These are phyloP conservation scores for Strigops habroptila DNA, from an alignment of 2,113 vertebrate species.

Conservation along the genomic window DNA sequence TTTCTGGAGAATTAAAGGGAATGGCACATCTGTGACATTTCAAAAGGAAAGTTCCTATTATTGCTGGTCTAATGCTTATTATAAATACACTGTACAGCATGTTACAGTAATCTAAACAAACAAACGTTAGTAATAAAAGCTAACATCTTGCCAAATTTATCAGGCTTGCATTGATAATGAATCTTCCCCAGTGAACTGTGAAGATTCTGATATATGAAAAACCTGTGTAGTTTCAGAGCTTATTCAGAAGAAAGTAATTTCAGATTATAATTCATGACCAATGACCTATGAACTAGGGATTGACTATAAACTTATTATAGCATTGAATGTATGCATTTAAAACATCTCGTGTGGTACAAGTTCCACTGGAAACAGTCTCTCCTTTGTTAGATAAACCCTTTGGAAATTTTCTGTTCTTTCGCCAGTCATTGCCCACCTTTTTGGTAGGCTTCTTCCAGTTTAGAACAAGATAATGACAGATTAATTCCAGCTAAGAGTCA, in stretches of 20 bases:
- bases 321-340: background rate
- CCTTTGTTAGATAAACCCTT: background rate
- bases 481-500: conserved; percentile 16
- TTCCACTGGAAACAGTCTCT: background rate
- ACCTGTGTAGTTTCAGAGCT: background rate
- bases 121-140: conserved; percentile 8
- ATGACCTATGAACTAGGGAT: background rate
- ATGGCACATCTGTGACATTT: conserved; percentile 31
- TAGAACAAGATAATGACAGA: conserved; percentile 13
- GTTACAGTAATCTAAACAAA: conserved; percentile 30
- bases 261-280: background rate
- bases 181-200: background rate
- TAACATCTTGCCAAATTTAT: conserved; percentile 44
- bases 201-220: background rate
- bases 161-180: background rate
- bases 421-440: background rate
- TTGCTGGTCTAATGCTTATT: background rate
- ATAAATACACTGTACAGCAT: background rate
- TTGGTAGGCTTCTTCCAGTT: background rate
- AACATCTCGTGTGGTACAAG: background rate
- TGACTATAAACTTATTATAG: background rate
- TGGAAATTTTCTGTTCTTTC: background rate
- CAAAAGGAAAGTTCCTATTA: conserved; percentile 2
- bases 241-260: background rate
- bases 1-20: conserved; percentile 58